These are phyloP conservation scores for Caenorhabditis afra DNA, from an alignment of 2,888 invertebrate genomes.

Conservation along the genomic window DNA sequence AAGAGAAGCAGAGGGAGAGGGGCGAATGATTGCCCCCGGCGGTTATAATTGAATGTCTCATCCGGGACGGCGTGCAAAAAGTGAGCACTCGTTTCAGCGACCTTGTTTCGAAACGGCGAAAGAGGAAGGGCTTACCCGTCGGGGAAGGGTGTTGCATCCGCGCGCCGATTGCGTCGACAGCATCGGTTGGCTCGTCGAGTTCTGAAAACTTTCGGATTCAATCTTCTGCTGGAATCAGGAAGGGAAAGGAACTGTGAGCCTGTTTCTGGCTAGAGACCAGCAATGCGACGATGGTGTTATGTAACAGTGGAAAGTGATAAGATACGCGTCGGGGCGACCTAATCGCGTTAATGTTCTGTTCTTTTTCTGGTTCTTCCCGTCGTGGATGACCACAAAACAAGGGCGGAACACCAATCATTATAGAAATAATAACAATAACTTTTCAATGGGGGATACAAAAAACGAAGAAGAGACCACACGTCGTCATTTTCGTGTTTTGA, in stretches of 20 bases:
- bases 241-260: slow-evolving; percentile 1
- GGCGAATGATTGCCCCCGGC: slow-evolving; percentile 15
- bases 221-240: no score
- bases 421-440: no score
- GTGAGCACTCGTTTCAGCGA: slow-evolving; percentile 22
- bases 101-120: neutral
- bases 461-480: neutral
- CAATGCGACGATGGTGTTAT: no score
- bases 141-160: slow-evolving; percentile 49
- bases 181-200: slow-evolving; percentile 62
- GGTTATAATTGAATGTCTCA: slow-evolving; percentile 49
- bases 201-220: slow-evolving; percentile 32
- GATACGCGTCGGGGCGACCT: neutral
- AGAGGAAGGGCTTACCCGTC: slow-evolving; percentile 41
- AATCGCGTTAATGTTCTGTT: slow-evolving; percentile 2
- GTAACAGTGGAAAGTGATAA: slow-evolving; percentile 22
- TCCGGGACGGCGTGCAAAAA: slow-evolving; percentile 22
- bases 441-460: no score
- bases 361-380: slow-evolving; percentile 1
- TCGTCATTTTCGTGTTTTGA: slow-evolving; percentile 1
- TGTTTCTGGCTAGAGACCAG: no score
- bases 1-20: slow-evolving; percentile 1
- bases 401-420: no score
- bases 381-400: slow-evolving; percentile 15
- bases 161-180: slow-evolving; percentile 53